Evolutionary conservation across 2,888 invertebrate species (phyloP).

Genomic region (Vandiemenella viatica): DNA sequence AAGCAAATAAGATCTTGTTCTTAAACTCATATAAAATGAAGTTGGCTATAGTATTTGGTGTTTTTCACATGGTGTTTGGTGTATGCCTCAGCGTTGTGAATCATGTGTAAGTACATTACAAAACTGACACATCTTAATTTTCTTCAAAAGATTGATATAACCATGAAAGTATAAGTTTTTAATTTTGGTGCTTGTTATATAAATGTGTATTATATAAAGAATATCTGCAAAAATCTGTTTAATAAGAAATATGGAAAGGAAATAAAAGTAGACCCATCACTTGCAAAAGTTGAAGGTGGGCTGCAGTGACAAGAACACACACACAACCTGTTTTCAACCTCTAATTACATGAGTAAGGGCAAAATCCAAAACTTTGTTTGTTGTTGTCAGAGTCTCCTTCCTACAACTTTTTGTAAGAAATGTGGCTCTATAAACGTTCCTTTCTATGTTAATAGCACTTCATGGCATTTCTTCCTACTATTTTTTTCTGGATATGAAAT

Average conservation of each 20-base stretch:
- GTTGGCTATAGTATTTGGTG: constrained; percentile 93
- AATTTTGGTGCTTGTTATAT: background rate
- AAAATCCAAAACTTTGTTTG: too few relatives aligned
- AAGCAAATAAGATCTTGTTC: constrained; percentile 72
- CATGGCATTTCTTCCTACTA: too few relatives aligned
- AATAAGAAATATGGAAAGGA: background rate
- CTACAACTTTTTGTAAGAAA: too few relatives aligned
- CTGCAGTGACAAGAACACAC: too few relatives aligned
- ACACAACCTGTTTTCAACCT: too few relatives aligned
- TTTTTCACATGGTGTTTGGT: constrained; percentile 93
- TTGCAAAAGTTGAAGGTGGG: too few relatives aligned
- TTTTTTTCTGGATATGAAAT: too few relatives aligned
- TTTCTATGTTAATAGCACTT: too few relatives aligned
- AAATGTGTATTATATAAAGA: background rate
- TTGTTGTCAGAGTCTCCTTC: too few relatives aligned
- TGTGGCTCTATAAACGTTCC: too few relatives aligned
- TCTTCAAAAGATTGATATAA: background rate
- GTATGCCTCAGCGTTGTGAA: constrained; percentile 76
- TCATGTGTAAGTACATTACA: constrained; percentile 42
- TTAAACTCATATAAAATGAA: constrained; percentile 89
- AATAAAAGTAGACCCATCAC: too few relatives aligned
- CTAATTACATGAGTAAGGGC: too few relatives aligned
- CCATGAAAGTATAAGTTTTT: background rate
- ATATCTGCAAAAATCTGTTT: background rate
- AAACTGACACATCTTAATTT: background rate